Evolutionary conservation across 2,797 vertebrate genomes (phyloP).

Genomic region (Thunnus albacares): DNA sequence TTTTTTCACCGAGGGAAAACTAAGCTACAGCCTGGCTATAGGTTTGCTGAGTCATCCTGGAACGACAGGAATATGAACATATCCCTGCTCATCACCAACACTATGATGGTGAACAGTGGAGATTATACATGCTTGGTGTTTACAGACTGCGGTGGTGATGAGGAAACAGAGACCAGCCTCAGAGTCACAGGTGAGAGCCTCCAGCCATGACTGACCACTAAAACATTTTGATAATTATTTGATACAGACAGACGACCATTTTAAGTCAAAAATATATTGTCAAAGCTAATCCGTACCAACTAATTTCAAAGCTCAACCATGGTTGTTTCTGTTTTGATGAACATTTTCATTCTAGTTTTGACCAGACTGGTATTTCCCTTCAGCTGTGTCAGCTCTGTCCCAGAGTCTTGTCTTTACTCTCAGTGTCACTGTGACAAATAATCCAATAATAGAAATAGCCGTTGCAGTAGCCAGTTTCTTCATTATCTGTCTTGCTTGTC

Average conservation of each 20-base stretch:
- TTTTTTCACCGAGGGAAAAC: rapidly evolving
- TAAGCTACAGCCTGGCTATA: rapidly evolving
- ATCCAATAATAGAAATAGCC: too few relatives aligned
- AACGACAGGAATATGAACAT: constrained; percentile 37
- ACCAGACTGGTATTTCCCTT: not conserved
- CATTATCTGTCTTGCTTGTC: too few relatives aligned
- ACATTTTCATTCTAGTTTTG: constrained; percentile 16
- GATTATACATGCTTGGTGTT: not conserved
- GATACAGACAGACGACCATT: not conserved
- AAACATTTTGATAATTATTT: not conserved
- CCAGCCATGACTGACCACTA: not conserved
- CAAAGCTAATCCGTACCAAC: not conserved
- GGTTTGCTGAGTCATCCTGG: constrained; percentile 43
- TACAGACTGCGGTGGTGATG: not conserved
- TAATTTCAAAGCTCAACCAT: not conserved
- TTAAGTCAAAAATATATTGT: not conserved
- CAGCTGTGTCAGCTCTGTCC: rapidly evolving
- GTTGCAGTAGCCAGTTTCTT: too few relatives aligned
- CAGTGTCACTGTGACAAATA: constrained; percentile 36
- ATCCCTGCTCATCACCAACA: constrained; percentile 73
- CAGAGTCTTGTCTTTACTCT: not conserved
- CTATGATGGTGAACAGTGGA: constrained; percentile 36
- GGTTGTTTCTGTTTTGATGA: not conserved
- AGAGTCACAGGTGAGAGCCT: constrained; percentile 70
- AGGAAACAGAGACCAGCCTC: constrained; percentile 19